Base-by-base conservation (phyloP, 2,113 vertebrate species). In the Empidonax alnorum region DNA sequence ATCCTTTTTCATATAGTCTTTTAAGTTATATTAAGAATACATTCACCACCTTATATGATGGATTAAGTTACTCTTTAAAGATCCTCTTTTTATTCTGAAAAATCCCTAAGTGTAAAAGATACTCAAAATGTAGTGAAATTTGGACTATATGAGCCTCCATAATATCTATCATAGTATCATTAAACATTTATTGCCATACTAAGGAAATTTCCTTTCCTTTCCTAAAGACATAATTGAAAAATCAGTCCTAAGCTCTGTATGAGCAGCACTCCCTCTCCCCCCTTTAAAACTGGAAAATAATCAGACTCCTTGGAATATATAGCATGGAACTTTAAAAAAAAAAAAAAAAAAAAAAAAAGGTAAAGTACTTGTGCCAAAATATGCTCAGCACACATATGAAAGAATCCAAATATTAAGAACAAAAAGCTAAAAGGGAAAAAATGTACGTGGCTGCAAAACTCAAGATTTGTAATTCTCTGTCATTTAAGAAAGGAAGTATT, bases 61-160 rank as follows among this genome's bases (percentile, higher is more conserved):
- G 18, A 81, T 84, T 87, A 67, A 39, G 17, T 9, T 53, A 25
- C 20, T 52, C 39, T 47, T 81, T 30, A 46, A 78, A 81, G 15
- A 47, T 18, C 2, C 22, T 49, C 28, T 35, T 77, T 74, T 61
- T 33, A 39, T 56, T 52, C 46, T 23, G 44, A 23, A 68, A 84
- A 33, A 25, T 2, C 3, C 23, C 0, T 14, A n/a, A 55, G 10
- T 3, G 10, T 79, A 10, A 79, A 24, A 66, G n/a, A 9, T 18
- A 66, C 2, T 56, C 2, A 23, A 46, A 84, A 67, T 33, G 10
- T 56, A 67, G 22, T 66, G 35, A 77, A 28, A 41, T 18, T 22
- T 30, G 13, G 63, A 22, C 55, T 81, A 42, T 6, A 53, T 3
- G 4, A 84, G 9, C 27, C 56, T 71, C 5, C 7, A 27, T 9